Evolutionary conservation across 2,888 invertebrate genomes (phyloP), one percentile per base, ranked within the genome.

Genomic region (Chrysotoxum bicinctum): DNA sequence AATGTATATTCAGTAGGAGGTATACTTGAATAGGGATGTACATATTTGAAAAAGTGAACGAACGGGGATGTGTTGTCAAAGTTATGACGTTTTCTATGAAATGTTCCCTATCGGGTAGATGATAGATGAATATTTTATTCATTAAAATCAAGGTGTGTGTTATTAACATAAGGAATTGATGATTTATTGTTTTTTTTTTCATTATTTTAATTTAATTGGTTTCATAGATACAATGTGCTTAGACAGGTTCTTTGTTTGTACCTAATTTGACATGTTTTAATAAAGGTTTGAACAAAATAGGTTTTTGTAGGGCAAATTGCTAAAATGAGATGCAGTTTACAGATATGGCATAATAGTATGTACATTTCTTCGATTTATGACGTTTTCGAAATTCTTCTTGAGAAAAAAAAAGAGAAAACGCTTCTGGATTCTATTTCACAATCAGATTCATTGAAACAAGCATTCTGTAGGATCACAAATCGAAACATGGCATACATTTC

Each of bases 81-180:
- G 64, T 26, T 21, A 60, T 80, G 84, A 80, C 75, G 56, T 76
- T 60, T 66, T 43, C 16, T 12, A 30, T 75, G 66, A 79, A 75
- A 48, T 54, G 19, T 48, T 48, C 43, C 43, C 58, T 72, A 56
- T 23, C 68, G 45, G 70, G 52, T 35, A n/a, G 32, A 60, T 79
- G 75, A 84, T 76, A 43, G 52, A 84, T 75, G 52, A 50, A 69
- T 16, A 73, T 56, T 62, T 78, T 74, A 69, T 69, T 78, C 73
- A 73, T 23, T 58, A 21, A 32, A 19, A 35, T 21, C 16, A 45
- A 30, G 26, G 40, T 16, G 48, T 19, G 21, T 45, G 30, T 52
- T 35, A 8, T 50, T 30, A 40, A 48, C 37, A 19, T 66, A 54
- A 78, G 68, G 37, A 56, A 40, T 16, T 9, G 37, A 69, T 83